These are phyloP conservation scores for Polypedilum pembai DNA, from an alignment of 1,140 invertebrate genomes.

Conservation along the genomic window DNA sequence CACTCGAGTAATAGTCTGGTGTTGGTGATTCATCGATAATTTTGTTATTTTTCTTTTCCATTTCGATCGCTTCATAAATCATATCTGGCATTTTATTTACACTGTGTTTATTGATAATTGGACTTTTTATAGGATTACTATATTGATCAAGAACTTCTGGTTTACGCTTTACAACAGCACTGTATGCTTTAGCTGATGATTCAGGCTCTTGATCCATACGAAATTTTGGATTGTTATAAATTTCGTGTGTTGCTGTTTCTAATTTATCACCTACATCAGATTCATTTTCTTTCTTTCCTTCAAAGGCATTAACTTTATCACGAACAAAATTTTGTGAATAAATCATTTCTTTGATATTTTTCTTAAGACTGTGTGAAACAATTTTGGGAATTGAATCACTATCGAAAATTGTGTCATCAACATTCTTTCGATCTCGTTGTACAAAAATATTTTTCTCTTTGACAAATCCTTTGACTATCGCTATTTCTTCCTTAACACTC, in stretches of 20 bases:
- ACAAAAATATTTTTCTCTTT: constrained; percentile 22
- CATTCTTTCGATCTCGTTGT: background rate
- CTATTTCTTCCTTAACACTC: background rate
- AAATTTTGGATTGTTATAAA: constrained; percentile 44
- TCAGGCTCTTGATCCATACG: constrained; percentile 36
- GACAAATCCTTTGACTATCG: background rate
- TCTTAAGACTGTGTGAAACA: constrained; percentile 30
- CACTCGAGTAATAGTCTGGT: constrained; percentile 38
- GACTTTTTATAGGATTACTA: constrained; percentile 37
- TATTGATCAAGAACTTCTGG: constrained; percentile 40
- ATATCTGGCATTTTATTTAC: constrained; percentile 51
- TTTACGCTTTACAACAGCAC: constrained; percentile 35
- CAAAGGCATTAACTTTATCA: constrained; percentile 2
- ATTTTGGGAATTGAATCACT: constrained; percentile 28
- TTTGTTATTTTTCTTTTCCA: constrained; percentile 43
- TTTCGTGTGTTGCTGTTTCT: constrained; percentile 33
- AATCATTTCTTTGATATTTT: constrained; percentile 16
- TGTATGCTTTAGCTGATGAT: constrained; percentile 34
- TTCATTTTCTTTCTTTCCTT: background rate
- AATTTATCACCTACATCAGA: background rate
- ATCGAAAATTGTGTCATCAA: background rate
- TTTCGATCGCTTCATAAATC: constrained; percentile 53
- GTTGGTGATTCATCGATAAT: constrained; percentile 35
- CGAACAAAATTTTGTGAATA: constrained; percentile 16
- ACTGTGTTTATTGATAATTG: constrained; percentile 38